phyloP scores from a whole-genome alignment of 64 coral and sea anemone genomes.

The Orbicella faveolata region DNA sequence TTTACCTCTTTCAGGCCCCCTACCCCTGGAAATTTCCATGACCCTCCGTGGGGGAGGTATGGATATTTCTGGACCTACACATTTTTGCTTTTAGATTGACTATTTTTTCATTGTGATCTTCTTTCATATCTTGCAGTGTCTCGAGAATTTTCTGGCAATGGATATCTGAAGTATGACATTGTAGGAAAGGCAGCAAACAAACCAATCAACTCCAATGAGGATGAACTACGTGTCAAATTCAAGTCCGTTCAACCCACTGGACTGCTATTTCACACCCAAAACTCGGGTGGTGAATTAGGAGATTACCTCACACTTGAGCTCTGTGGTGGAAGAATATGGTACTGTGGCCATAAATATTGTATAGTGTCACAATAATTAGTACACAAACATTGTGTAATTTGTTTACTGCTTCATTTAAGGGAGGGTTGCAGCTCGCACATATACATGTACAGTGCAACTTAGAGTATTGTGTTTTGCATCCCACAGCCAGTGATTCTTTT shows the following conservation, averaged over 20 bases:
- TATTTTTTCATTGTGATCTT: neutral
- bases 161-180: constrained; percentile 7
- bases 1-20: too few relatives aligned
- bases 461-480: too few relatives aligned
- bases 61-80: too few relatives aligned
- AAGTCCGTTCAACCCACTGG: constrained; percentile 53
- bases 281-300: constrained; percentile 20
- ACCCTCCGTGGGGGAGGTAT: too few relatives aligned
- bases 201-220: neutral
- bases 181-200: neutral
- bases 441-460: neutral
- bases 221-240: constrained; percentile 2
- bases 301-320: constrained; percentile 60
- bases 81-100: neutral
- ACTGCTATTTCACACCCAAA: constrained; percentile 44
- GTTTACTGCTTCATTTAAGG: too few relatives aligned
- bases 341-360: neutral
- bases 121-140: neutral
- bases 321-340: constrained; percentile 61
- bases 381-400: too few relatives aligned
- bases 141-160: constrained; percentile 39
- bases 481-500: too few relatives aligned
- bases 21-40: too few relatives aligned
- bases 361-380: neutral
- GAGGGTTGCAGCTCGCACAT: neutral